Evolutionary conservation across 2,888 invertebrate species (phyloP).

Genomic region (Agapetus fuscipes): DNA sequence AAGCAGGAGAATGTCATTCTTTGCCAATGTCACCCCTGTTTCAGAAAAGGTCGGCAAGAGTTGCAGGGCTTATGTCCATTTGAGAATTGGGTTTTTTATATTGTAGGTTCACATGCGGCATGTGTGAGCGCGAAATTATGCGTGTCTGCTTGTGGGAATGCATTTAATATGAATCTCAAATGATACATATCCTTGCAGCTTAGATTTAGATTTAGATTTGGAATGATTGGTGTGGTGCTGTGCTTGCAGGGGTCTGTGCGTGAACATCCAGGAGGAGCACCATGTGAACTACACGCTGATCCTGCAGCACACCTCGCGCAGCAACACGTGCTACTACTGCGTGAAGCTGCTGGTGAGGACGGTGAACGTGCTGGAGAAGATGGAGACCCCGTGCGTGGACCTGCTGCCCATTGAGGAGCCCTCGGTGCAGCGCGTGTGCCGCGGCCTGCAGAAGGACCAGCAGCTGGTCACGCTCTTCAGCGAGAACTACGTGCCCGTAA

Average conservation of each 20-base stretch:
- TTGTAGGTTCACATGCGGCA: no score
- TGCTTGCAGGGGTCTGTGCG: slow-evolving; percentile 55
- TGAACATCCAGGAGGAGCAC: slow-evolving; percentile 60
- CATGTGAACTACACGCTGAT: slow-evolving; percentile 81
- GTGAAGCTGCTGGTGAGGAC: slow-evolving; percentile 78
- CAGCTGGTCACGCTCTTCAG: slow-evolving; percentile 79
- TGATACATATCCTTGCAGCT: no score
- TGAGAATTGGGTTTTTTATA: no score
- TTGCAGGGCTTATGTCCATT: no score
- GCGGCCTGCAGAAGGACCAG: slow-evolving; percentile 64
- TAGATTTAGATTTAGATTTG: no score
- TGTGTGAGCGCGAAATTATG: no score
- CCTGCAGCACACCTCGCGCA: slow-evolving; percentile 45
- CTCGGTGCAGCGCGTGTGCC: slow-evolving; percentile 68
- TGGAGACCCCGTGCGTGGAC: slow-evolving; percentile 75
- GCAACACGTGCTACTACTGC: slow-evolving; percentile 65
- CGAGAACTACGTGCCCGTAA: slow-evolving; percentile 75
- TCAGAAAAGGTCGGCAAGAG: no score
- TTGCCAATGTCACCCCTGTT: no score
- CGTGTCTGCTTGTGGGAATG: no score
- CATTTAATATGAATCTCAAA: no score
- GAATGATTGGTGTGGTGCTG: no score
- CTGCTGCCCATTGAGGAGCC: slow-evolving; percentile 54
- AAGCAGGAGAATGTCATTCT: no score
- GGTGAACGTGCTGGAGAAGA: slow-evolving; percentile 80